phyloP scores from a whole-genome alignment of 2,113 vertebrate genomes.

The Spizaetus ornatus region DNA sequence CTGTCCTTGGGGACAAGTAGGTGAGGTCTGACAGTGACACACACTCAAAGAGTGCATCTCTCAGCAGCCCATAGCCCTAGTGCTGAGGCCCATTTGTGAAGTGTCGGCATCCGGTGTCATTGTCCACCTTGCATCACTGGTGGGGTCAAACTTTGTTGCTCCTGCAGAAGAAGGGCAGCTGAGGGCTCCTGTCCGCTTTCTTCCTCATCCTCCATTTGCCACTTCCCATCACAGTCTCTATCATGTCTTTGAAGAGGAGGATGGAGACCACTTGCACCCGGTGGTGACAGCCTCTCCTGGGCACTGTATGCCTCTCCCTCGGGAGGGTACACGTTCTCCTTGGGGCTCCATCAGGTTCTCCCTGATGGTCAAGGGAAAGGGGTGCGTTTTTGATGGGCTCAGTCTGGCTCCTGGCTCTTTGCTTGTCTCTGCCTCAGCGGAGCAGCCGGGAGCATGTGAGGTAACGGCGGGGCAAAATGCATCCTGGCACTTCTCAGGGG shows the following conservation, averaged over 20 bases:
- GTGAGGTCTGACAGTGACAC: neutral
- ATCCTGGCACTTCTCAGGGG: neutral
- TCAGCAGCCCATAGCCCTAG: no score
- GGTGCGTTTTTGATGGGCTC: neutral
- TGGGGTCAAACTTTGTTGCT: neutral
- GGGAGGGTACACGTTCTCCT: fast-evolving
- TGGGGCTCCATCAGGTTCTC: neutral
- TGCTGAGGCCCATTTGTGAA: neutral
- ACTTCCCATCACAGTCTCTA: neutral
- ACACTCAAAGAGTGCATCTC: neutral
- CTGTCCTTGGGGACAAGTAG: neutral
- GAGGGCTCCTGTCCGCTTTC: neutral
- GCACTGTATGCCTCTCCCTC: neutral
- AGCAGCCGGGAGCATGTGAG: neutral
- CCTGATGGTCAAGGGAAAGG: neutral
- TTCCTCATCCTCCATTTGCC: neutral
- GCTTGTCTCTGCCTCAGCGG: neutral
- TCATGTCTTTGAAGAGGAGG: neutral
- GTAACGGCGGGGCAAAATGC: neutral
- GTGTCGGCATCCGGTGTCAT: neutral
- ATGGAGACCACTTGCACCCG: neutral
- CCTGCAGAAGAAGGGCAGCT: neutral
- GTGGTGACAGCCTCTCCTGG: neutral
- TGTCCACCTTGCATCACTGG: neutral
- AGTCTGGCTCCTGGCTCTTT: neutral